These are phyloP conservation scores for Oncorhynchus keta DNA, from an alignment of 2,113 vertebrate species.

Conservation along the genomic window DNA sequence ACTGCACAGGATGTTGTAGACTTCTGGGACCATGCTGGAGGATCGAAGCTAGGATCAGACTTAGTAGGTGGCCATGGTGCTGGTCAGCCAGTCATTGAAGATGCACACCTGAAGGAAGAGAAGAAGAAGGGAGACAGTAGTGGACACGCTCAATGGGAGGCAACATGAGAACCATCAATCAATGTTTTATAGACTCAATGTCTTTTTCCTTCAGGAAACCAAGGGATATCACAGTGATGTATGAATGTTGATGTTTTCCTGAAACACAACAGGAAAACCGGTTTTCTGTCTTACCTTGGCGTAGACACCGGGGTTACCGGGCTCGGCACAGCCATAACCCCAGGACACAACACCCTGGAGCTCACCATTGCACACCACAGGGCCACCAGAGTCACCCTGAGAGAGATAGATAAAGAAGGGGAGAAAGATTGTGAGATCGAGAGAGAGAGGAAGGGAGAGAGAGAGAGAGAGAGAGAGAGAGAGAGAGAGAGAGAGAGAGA, in stretches of 20 bases:
- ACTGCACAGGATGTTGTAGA: neutral
- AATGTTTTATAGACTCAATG: no score
- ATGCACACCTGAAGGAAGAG: slow-evolving; percentile 30
- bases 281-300: slow-evolving; percentile 49
- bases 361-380: slow-evolving; percentile 60
- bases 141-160: neutral
- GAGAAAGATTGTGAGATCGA: neutral
- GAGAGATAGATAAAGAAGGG: neutral
- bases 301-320: slow-evolving; percentile 67
- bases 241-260: neutral
- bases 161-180: no score
- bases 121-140: neutral
- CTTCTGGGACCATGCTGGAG: neutral
- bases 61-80: slow-evolving; percentile 37
- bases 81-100: slow-evolving; percentile 36
- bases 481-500: no score
- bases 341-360: slow-evolving; percentile 75
- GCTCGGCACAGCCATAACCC: slow-evolving; percentile 65
- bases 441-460: no score
- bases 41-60: neutral
- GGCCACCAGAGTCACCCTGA: slow-evolving; percentile 75
- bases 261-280: neutral
- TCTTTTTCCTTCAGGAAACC: no score
- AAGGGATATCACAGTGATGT: neutral
- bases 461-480: no score